These are phyloP conservation scores for Podarcis siculus DNA, from an alignment of 2,797 vertebrate species.

Conservation along the genomic window DNA sequence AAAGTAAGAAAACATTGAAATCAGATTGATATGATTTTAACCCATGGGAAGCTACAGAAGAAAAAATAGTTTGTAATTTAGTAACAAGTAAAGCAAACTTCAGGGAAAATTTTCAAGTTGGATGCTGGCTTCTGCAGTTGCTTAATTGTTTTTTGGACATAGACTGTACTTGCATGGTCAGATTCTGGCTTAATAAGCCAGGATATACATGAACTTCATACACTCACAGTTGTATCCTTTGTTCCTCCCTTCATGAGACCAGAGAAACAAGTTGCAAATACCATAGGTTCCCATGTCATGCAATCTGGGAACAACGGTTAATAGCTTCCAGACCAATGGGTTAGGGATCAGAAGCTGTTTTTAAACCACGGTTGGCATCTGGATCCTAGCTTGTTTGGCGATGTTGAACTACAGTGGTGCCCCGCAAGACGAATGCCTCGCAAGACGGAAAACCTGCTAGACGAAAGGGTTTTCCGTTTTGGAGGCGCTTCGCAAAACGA, in stretches of 20 bases:
- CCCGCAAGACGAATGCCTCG: too few species aligned
- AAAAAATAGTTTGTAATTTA: neutral
- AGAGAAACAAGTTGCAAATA: neutral
- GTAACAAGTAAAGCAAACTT: neutral
- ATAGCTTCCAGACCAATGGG: neutral
- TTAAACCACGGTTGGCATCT: neutral
- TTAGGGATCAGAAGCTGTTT: neutral
- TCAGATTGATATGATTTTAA: neutral
- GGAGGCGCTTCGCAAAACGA: too few species aligned
- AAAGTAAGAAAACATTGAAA: neutral
- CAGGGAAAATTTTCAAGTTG: neutral
- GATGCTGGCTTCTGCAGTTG: neutral
- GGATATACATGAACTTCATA: neutral
- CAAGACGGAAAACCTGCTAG: too few species aligned
- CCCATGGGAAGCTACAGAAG: neutral
- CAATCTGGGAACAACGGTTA: neutral
- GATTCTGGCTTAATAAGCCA: neutral
- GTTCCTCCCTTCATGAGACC: neutral
- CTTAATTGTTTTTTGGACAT: neutral
- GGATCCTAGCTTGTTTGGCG: neutral
- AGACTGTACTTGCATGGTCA: neutral
- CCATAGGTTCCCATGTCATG: too few species aligned
- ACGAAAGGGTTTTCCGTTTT: too few species aligned
- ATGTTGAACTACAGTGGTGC: too few species aligned
- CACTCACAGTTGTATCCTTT: neutral